Conservation (phyloP, 1,140 invertebrate genomes). For the Anoplolepis gracilipes region DNA sequence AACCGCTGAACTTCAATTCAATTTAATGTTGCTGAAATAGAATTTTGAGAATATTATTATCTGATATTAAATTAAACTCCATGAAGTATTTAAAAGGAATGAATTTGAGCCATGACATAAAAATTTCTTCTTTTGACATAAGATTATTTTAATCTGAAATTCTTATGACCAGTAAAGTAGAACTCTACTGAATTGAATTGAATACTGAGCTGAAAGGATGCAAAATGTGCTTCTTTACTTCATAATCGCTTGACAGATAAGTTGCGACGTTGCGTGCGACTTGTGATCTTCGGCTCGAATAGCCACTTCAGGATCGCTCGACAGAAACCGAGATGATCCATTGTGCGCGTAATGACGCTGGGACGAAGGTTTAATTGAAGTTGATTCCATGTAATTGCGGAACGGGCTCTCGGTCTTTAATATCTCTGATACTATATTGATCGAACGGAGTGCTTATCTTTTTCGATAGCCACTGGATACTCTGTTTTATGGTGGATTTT, state of each 20-base stretch:
- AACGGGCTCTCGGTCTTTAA: constrained; percentile 10
- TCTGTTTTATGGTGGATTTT: neutral
- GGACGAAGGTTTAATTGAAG: constrained; percentile 45
- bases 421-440: neutral
- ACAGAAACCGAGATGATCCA: constrained; percentile 42
- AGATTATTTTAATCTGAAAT: neutral
- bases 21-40: neutral
- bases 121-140: neutral
- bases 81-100: neutral
- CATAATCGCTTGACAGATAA: constrained; percentile 1
- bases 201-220: neutral
- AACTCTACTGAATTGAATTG: too few relatives aligned
- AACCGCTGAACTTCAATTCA: neutral
- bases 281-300: neutral
- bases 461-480: neutral
- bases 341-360: constrained; percentile 34
- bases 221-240: neutral
- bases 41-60: neutral
- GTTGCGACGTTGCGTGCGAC: neutral
- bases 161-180: neutral
- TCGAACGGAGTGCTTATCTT: neutral
- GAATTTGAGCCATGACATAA: neutral
- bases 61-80: neutral
- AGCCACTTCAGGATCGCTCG: constrained; percentile 26
- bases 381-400: constrained; percentile 6